Evolutionary conservation across 2,797 vertebrate genomes (phyloP), one percentile per base, ranked within the genome.

Genomic region (Pipistrellus pipistrellus): DNA sequence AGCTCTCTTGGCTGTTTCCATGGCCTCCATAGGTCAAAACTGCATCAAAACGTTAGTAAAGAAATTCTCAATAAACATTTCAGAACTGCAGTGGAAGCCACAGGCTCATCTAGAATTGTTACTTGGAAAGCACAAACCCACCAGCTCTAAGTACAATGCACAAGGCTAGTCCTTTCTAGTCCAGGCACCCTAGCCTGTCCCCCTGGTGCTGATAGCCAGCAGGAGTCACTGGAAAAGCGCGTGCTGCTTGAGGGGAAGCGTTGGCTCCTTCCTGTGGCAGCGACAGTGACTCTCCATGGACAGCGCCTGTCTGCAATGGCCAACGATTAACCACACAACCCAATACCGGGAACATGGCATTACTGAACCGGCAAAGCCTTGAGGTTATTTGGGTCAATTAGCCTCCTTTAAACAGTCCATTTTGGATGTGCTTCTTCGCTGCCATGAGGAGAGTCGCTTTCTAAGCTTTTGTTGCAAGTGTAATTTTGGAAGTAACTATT

Each of bases 401-500:
- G n/a, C 88, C 53, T 66, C 30, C 38, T 51, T 35, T 27, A 86
- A 73, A 85, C 55, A 80, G 80, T 64, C 86, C 17, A 57, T 55
- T 68, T 55, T 59, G 46, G 9, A 69, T 66, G 53, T 82, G 15
- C 55, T 73, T 62, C 76, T 82, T 75, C 77, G 32, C 64, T 85
- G 53, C 51, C 46, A 91, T 38, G 87, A 91, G 25, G 89, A 73
- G 81, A 76, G 20, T 55, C 68, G 94, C 69, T 87, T 90, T 77
- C 72, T 84, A 87, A 93, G 81, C 23, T 93, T 84, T n/a, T 44
- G 55, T 82, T 90, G 57, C 38, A 71, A 78, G 53, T 66, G 59
- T 46, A 83, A 90, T 82, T 93, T 94, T 77, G 75, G 25, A 93
- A 77, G 27, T 23, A 91, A 81, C 48, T 75, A 35, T 55, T 82